phyloP scores from a whole-genome alignment of 2,797 vertebrate genomes.

The Chelonia mydas region DNA sequence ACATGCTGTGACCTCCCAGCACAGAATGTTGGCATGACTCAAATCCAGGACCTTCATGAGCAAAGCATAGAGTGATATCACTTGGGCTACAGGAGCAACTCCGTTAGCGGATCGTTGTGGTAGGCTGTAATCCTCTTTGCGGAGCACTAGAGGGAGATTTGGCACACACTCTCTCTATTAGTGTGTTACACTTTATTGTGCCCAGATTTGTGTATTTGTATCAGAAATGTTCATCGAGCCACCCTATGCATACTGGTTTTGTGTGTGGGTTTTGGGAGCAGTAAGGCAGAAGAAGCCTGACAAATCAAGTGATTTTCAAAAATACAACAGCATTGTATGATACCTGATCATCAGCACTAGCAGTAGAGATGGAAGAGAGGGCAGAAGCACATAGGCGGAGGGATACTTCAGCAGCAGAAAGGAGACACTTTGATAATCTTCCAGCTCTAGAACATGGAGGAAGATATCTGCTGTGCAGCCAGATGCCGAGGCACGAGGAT shows the following conservation, averaged over 20 bases:
- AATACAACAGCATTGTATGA: not conserved
- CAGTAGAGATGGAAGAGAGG: not conserved
- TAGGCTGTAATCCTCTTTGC: not conserved
- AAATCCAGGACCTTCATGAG: not conserved
- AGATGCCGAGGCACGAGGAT: not conserved
- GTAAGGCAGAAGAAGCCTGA: not conserved
- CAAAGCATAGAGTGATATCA: not conserved
- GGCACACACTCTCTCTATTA: not conserved
- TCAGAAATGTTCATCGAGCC: not conserved
- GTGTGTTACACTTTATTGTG: not conserved
- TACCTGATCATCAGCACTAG: not conserved
- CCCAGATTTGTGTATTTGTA: not conserved
- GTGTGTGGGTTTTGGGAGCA: not conserved
- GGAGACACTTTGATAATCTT: not conserved
- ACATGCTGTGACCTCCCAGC: not conserved
- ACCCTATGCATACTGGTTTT: not conserved
- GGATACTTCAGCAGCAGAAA: not conserved
- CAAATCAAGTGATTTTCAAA: conserved; percentile 6
- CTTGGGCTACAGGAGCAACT: not conserved
- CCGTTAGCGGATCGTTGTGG: not conserved
- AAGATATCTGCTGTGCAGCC: not conserved
- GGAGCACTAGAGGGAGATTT: rapidly evolving
- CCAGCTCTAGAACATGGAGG: not conserved
- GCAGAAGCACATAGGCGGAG: not conserved
- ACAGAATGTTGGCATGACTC: not conserved